Evolutionary conservation across 1,140 invertebrate species (phyloP), one percentile per base, ranked within the genome.

Genomic region (Brachionus rotundiformis): DNA sequence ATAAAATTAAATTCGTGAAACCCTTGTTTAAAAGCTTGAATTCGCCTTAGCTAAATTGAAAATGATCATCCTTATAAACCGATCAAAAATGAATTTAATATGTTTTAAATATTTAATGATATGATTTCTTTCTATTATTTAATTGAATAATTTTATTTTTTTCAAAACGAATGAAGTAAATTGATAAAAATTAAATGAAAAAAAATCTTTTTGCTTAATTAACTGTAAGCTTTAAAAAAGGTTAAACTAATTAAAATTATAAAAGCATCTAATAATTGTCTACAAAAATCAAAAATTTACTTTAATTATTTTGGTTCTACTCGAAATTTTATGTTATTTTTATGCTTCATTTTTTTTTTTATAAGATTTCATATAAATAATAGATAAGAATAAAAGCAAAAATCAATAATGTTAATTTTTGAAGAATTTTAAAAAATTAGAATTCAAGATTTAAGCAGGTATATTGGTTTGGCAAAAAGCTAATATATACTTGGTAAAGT

Each of bases 401-500:
- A 54, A 54, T 54, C 47, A 54, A 54, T 54, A 63, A 63, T 63
- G 27, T 63, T 13, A 63, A 63, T 33, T 29, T 13, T 29, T 27
- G n/a, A 33, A 63, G 29, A 3, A 63, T 63, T 68, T n/a, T 36
- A 36, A 36, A 36, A 68, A 8, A 36, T 68, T 33, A 63, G 39
- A 41, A 41, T 41, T 41, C 11, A 33, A 68, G 63, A 68, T 5
- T 19, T 44, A 27, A 73, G 29, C 36, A 73, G 25, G 16, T 13
- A 25, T 25, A 25, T 27, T 44, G 33, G 7, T 68, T 68, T 44
- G 36, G 36, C n/a, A 44, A 44, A 44, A 31, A 23, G 44, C 8
- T 73, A 73, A 73, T 73, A 44, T 44, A 73, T 73, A 73, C 68
- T 73, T 73, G 68, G 68, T 25, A 73, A n/a, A 25, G 68, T 73